phyloP scores from a whole-genome alignment of 2,888 invertebrate species.

The Melipona bicolor region DNA sequence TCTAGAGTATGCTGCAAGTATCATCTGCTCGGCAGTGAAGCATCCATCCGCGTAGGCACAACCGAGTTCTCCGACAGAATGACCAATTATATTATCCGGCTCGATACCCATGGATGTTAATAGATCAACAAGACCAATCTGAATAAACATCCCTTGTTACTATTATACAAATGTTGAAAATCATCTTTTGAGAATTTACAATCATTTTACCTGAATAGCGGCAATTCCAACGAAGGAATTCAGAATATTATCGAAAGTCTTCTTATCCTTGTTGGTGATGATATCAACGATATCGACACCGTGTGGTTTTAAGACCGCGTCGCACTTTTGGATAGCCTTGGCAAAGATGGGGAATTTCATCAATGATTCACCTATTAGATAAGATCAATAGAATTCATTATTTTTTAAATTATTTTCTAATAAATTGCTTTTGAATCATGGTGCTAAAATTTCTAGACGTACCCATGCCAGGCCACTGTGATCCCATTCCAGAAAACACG shows the following conservation, averaged over 20 bases:
- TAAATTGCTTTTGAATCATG: background rate
- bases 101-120: conserved; percentile 86
- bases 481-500: conserved; percentile 88
- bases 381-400: background rate
- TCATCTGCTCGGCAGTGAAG: conserved; percentile 86
- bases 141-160: conserved; percentile 7
- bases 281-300: conserved; percentile 88
- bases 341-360: conserved; percentile 89
- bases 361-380: conserved; percentile 86
- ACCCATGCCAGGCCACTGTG: conserved; percentile 69
- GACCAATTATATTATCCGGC: conserved; percentile 92
- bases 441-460: background rate
- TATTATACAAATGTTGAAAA: background rate
- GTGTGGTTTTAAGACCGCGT: conserved; percentile 86
- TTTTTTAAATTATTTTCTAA: background rate
- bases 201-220: conserved; percentile 85
- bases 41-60: conserved; percentile 98
- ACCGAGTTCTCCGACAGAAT: conserved; percentile 97
- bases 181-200: background rate
- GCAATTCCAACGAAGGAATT: conserved; percentile 91
- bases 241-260: conserved; percentile 88
- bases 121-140: conserved; percentile 89
- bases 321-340: conserved; percentile 87
- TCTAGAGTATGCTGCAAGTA: conserved; percentile 77
- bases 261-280: conserved; percentile 86